These are phyloP conservation scores for Colostygia pectinataria DNA, from an alignment of 2,888 invertebrate genomes.

Conservation along the genomic window DNA sequence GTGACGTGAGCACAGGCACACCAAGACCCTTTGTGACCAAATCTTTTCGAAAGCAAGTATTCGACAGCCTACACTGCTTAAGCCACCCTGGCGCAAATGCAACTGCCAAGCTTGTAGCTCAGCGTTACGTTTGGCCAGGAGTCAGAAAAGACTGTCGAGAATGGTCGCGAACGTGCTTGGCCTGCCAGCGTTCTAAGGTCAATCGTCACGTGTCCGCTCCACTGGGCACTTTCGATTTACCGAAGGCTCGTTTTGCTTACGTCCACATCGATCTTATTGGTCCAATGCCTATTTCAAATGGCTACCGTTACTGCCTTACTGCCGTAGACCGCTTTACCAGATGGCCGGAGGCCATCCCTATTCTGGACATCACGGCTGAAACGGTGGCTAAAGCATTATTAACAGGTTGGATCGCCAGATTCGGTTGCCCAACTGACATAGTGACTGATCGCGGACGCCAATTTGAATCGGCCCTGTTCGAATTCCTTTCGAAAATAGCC, in stretches of 20 bases:
- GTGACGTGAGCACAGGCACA: conserved; percentile 31
- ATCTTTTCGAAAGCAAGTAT: conserved; percentile 28
- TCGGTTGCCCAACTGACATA: too few relatives aligned
- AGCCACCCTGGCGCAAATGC: conserved; percentile 37
- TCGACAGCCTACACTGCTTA: conserved; percentile 35
- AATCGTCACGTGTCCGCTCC: conserved; percentile 1
- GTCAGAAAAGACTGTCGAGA: background rate
- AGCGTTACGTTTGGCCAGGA: background rate
- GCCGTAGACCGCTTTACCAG: conserved; percentile 43
- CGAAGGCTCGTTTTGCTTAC: background rate
- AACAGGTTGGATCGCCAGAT: background rate
- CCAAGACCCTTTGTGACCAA: conserved; percentile 36
- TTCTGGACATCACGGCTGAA: too few relatives aligned
- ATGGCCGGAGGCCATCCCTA: conserved; percentile 49
- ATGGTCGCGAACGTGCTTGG: background rate
- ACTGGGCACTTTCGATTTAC: conserved; percentile 1
- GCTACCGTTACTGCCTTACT: conserved; percentile 36
- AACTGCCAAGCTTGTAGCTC: conserved; percentile 3
- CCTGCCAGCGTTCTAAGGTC: background rate
- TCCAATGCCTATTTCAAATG: conserved; percentile 8
- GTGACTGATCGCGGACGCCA: too few relatives aligned
- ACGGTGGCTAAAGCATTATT: conserved; percentile 1
- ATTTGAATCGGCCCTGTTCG: background rate
- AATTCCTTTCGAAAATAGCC: background rate
- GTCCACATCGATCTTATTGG: conserved; percentile 3